phyloP scores from a whole-genome alignment of 2,797 vertebrate species.

The Poecilia picta region DNA sequence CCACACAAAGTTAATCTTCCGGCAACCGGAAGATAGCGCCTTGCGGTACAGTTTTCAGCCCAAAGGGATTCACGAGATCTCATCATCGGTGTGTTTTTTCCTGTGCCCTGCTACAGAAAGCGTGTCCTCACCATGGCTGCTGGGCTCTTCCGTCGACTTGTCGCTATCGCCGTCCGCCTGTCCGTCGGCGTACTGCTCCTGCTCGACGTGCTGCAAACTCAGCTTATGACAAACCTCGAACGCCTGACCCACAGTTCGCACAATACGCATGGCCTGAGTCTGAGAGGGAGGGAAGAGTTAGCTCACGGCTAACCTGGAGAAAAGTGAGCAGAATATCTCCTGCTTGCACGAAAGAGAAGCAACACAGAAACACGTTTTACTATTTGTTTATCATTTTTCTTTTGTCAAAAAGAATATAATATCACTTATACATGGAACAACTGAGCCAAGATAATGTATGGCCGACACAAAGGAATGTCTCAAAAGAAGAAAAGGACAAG shows the following conservation, averaged over 20 bases:
- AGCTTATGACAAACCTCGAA: conserved; percentile 91
- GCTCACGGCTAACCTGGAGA: neutral
- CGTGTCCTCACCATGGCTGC: conserved; percentile 74
- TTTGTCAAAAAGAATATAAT: neutral
- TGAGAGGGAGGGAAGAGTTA: conserved; percentile 42
- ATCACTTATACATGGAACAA: neutral
- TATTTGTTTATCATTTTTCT: neutral
- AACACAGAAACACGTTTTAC: neutral
- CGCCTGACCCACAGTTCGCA: conserved; percentile 87
- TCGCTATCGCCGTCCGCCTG: conserved; percentile 82
- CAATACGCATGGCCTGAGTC: conserved; percentile 89
- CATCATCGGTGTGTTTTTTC: neutral
- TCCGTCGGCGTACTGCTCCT: conserved; percentile 81
- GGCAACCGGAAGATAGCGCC: neutral
- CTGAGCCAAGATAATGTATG: neutral
- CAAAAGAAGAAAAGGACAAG: conserved; percentile 15
- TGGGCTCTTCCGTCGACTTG: conserved; percentile 80
- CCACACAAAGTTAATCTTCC: neutral
- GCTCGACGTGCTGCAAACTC: conserved; percentile 86
- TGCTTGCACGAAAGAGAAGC: neutral
- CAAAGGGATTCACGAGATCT: neutral
- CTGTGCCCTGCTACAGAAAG: neutral
- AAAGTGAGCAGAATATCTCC: neutral
- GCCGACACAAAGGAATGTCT: neutral
- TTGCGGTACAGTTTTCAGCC: neutral